Conservation (phyloP, 1,140 invertebrate genomes). For the Ylistrum balloti region DNA sequence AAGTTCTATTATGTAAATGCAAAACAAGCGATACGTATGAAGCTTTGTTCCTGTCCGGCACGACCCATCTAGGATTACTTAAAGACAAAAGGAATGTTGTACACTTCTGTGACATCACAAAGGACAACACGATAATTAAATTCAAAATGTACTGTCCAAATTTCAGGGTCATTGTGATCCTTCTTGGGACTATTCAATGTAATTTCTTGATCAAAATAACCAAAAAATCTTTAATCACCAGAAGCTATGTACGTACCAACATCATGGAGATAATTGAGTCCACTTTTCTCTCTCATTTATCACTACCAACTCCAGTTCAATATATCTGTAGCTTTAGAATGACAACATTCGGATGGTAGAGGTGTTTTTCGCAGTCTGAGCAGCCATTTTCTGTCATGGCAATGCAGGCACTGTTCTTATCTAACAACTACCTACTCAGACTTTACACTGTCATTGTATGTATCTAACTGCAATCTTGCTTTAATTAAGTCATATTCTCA, state of each 20-base stretch:
- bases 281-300: background rate
- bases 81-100: background rate
- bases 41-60: background rate
- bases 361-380: background rate
- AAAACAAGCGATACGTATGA: background rate
- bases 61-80: background rate
- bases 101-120: background rate
- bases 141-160: background rate
- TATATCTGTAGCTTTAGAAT: background rate
- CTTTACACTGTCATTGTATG: background rate
- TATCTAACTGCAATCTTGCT: background rate
- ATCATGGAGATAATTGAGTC: background rate
- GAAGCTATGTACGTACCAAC: background rate
- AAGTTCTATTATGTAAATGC: too few species aligned
- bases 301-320: background rate
- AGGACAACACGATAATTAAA: background rate
- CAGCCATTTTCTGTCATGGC: background rate
- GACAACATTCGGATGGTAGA: background rate
- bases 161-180: background rate
- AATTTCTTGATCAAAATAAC: background rate
- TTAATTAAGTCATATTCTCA: background rate
- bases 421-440: too few species aligned
- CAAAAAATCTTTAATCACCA: background rate
- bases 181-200: background rate
- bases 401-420: background rate